Evolutionary conservation across 2,888 invertebrate genomes (phyloP).

Genomic region (Bruchidius siliquastri): DNA sequence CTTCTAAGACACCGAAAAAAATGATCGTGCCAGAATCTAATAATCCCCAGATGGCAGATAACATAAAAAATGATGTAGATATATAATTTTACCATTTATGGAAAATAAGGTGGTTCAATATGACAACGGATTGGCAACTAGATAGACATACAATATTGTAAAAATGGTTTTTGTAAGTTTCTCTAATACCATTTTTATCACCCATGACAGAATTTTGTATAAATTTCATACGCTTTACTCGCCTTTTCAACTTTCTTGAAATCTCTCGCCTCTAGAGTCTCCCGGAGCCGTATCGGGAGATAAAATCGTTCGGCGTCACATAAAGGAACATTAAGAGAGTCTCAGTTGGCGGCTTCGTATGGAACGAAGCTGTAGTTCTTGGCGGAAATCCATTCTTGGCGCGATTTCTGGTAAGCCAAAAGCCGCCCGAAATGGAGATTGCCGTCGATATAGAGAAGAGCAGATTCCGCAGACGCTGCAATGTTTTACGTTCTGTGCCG

Average conservation of each 20-base stretch:
- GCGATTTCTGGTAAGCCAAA: slow-evolving; percentile 50
- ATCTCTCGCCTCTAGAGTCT: not conserved
- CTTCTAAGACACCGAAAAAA: no score
- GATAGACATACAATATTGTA: no score
- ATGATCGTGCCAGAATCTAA: no score
- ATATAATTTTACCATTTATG: no score
- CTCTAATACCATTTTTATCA: no score
- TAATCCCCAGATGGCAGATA: no score
- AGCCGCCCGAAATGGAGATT: slow-evolving; percentile 46
- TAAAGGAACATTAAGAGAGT: slow-evolving; percentile 21
- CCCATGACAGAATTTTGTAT: not conserved
- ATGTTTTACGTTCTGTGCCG: slow-evolving; percentile 35
- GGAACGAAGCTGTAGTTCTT: slow-evolving; percentile 16
- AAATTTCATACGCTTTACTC: not conserved
- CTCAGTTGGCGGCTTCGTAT: slow-evolving; percentile 20
- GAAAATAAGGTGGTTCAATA: no score
- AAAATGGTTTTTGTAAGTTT: no score
- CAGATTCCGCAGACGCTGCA: slow-evolving; percentile 44
- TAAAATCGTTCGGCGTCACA: slow-evolving; percentile 2
- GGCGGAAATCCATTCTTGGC: slow-evolving; percentile 29
- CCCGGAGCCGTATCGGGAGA: not conserved
- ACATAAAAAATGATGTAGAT: no score
- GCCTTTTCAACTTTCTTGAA: not conserved
- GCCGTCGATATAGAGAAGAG: slow-evolving; percentile 40
- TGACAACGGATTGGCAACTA: no score